Evolutionary conservation across 1,140 invertebrate species (phyloP).

Genomic region (Papilio polyxenes): DNA sequence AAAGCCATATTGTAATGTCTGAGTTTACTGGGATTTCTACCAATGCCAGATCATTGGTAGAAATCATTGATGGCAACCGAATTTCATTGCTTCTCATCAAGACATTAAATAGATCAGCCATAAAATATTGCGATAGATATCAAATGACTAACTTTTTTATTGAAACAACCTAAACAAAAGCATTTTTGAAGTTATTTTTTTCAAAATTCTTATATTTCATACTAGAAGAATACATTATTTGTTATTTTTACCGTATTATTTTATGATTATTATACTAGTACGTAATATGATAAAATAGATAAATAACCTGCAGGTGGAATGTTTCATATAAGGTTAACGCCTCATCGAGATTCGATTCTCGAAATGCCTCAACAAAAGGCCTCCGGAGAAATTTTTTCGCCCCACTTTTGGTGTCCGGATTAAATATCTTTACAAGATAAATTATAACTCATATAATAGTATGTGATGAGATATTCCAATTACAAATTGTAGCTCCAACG

Average conservation of each 20-base stretch:
- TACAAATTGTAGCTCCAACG: not conserved
- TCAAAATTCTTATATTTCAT: not conserved
- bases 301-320: no score
- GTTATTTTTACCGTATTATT: not conserved
- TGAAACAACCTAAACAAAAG: not conserved
- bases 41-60: not conserved
- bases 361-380: no score
- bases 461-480: constrained; percentile 6
- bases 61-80: not conserved
- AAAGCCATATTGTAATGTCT: not conserved
- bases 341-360: no score
- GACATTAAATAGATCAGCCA: constrained; percentile 2
- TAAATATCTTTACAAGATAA: not conserved
- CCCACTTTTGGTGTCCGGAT: no score
- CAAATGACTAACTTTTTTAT: not conserved
- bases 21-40: not conserved
- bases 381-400: no score
- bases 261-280: constrained; percentile 2
- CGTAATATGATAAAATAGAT: not conserved
- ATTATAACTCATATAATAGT: not conserved
- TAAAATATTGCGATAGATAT: not conserved
- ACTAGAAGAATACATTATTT: not conserved
- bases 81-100: not conserved
- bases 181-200: not conserved
- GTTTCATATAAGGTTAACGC: no score